Conservation (phyloP, 2,113 vertebrate species). For the Hippocampus comes region DNA sequence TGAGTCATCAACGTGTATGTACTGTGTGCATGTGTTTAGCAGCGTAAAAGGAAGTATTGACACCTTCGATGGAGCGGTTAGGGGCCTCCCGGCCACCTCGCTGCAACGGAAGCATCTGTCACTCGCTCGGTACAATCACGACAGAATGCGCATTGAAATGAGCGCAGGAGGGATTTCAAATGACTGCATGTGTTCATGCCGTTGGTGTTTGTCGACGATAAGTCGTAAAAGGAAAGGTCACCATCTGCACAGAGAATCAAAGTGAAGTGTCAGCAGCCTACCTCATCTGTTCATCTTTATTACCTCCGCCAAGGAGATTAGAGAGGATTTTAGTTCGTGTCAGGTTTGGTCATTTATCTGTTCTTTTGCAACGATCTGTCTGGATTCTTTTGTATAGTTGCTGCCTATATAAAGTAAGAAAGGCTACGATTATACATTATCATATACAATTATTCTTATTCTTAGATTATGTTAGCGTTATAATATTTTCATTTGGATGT, state of each 20-base stretch:
- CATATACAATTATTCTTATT: no score
- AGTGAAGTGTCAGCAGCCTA: neutral
- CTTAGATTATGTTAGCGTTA: no score
- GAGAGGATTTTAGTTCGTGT: neutral
- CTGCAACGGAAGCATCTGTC: slow-evolving; percentile 4
- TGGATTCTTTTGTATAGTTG: neutral
- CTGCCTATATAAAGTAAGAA: neutral
- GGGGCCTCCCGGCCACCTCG: neutral
- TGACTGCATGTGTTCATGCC: neutral
- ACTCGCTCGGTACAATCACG: neutral
- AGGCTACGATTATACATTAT: neutral
- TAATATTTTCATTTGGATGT: no score
- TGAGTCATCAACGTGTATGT: slow-evolving; percentile 25
- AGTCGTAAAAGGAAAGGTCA: neutral
- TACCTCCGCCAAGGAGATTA: neutral
- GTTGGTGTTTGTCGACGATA: neutral
- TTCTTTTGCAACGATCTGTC: neutral
- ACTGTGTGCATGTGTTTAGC: neutral
- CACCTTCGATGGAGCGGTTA: neutral
- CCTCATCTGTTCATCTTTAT: neutral
- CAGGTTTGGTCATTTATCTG: neutral
- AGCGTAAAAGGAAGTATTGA: neutral
- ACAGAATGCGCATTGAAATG: neutral
- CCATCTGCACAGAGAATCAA: neutral
- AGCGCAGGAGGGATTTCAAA: neutral